Conservation (phyloP, 2,797 vertebrate species). For the Rachycentron canadum region DNA sequence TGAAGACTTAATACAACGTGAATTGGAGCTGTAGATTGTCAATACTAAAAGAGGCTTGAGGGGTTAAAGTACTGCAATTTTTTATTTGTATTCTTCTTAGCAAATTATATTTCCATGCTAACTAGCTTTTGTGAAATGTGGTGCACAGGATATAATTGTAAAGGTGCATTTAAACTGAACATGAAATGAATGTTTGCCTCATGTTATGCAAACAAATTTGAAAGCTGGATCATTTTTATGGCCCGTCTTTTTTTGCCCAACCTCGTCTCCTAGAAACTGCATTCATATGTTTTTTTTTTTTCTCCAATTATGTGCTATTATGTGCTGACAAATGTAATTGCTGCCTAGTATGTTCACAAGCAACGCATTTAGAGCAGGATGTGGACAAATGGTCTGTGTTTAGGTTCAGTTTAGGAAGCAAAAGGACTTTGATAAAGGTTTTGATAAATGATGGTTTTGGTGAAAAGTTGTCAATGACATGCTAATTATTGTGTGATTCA, state of each 20-base stretch:
- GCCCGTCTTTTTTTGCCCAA: neutral
- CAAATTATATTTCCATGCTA: neutral
- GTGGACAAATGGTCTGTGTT: too few species aligned
- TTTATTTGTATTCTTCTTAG: neutral
- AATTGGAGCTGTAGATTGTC: neutral
- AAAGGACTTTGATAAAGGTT: neutral
- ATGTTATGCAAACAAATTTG: neutral
- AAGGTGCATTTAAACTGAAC: neutral
- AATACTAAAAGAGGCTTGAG: neutral
- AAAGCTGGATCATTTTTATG: neutral
- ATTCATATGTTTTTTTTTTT: neutral
- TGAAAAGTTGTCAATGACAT: neutral
- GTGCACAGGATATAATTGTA: neutral
- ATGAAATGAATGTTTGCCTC: neutral
- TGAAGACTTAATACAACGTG: neutral
- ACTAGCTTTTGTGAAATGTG: neutral
- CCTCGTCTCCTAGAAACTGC: neutral
- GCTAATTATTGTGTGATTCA: neutral
- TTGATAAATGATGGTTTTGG: neutral
- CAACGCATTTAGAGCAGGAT: neutral
- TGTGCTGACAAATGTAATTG: slow-evolving; percentile 4
- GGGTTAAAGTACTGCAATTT: neutral
- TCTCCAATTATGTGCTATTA: neutral
- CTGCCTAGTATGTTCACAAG: neutral
- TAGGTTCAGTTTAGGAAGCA: neutral